Base-by-base conservation (phyloP, 2,113 vertebrate genomes). In the Alouatta palliata region DNA sequence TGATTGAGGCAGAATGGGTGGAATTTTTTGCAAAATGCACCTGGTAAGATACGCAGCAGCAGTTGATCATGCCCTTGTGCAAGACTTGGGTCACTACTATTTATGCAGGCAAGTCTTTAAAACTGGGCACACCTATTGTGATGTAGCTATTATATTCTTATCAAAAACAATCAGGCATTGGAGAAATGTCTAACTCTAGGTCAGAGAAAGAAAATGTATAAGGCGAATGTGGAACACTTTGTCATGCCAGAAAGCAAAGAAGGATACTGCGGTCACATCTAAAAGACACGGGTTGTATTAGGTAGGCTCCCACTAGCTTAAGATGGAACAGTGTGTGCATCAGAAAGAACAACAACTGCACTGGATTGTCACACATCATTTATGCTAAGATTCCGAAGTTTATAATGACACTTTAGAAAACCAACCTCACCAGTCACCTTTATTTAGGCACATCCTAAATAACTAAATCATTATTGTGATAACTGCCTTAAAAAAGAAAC, bases 141-240 rank as follows among this genome's bases (percentile, higher is more conserved):
- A 27, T 68, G 52, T 68, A 47, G 32, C 43, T 11, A 45, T 21
- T 10, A 10, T 35, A 66, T 89, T 91, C 68, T 58, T 43, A n/a
- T 16, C 9, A 82, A 76, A 73, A 68, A 8, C 11, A 94, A 84
- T 16, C 35, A 70, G 21, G 6, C 54, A 49, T 71, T 8, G 40
- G 49, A 95, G 83, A 80, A 94, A 79, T 66, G 77, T 77, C 66
- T 32, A 30, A 49, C 20, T 54, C 68, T 68, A 71, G 27, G 82
- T 75, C 40, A 84, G 64, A 73, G 27, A 43, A 7, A 32, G 70
- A 47, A 71, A 54, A 64, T 17, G 13, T 35, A 8, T 19, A 54
- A 45, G 87, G 83, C 35, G 21, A 47, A 66, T n/a, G 70, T 93
- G 58, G 47, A 83, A 76, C 8, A 71, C 16, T 21, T 11, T 54